phyloP scores from a whole-genome alignment of 2,888 invertebrate species.

The Zonitis immaculata region DNA sequence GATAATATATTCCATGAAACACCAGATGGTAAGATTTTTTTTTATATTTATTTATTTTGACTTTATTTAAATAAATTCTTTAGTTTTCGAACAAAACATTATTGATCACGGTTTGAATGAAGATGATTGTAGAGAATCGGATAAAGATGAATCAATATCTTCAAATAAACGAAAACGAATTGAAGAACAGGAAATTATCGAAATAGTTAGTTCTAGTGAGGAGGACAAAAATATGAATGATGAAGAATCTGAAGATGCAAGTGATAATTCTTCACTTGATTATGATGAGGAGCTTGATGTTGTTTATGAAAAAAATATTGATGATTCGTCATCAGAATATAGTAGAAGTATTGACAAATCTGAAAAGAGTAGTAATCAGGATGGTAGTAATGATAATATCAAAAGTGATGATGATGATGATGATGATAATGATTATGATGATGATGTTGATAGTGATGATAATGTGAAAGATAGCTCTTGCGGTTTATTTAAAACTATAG shows the following conservation, averaged over 20 bases:
- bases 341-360: neutral
- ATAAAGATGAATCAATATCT: neutral
- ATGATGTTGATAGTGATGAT: neutral
- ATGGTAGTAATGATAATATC: neutral
- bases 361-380: neutral
- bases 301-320: constrained; percentile 1
- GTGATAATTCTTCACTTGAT: neutral
- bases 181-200: constrained; percentile 14
- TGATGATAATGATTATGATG: constrained; percentile 1
- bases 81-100: constrained; percentile 18
- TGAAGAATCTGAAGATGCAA: constrained; percentile 8
- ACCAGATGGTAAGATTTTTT: constrained; percentile 7
- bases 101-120: constrained; percentile 4
- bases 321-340: neutral
- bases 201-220: constrained; percentile 19
- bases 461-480: neutral
- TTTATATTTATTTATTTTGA: neutral
- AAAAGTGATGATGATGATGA: neutral
- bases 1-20: constrained; percentile 1
- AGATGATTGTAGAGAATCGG: neutral
- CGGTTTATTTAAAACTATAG: neutral
- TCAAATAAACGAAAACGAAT: neutral
- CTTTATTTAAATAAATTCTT: neutral
- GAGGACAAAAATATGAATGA: constrained; percentile 6
- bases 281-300: neutral